These are phyloP conservation scores for Polydrusus tereticollis DNA, from an alignment of 2,888 invertebrate species.

Conservation along the genomic window DNA sequence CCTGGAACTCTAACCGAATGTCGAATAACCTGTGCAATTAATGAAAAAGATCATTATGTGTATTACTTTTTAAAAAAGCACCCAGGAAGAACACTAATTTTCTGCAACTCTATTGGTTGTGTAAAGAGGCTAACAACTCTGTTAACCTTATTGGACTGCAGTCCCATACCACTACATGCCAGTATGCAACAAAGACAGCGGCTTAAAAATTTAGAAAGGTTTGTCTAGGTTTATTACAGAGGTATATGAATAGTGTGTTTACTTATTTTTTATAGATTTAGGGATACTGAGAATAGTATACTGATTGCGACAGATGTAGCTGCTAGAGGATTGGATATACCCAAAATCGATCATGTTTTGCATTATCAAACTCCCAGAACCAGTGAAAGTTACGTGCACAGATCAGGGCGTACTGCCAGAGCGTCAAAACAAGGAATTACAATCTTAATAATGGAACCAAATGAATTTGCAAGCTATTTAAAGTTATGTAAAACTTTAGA, in stretches of 20 bases:
- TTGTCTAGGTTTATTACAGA: slow-evolving; percentile 20
- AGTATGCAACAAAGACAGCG: slow-evolving; percentile 95
- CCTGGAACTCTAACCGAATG: slow-evolving; percentile 88
- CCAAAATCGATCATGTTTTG: slow-evolving; percentile 92
- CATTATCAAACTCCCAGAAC: slow-evolving; percentile 97
- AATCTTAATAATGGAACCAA: slow-evolving; percentile 90
- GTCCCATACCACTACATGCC: slow-evolving; percentile 85
- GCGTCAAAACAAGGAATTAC: slow-evolving; percentile 91
- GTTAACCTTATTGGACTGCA: slow-evolving; percentile 77
- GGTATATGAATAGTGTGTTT: neutral
- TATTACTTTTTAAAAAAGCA: slow-evolving; percentile 91
- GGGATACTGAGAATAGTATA: slow-evolving; percentile 78
- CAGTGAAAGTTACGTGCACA: slow-evolving; percentile 95
- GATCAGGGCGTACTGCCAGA: slow-evolving; percentile 96
- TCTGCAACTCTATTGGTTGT: slow-evolving; percentile 94
- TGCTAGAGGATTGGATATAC: slow-evolving; percentile 96
- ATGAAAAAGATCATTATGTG: slow-evolving; percentile 91
- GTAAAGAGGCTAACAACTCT: slow-evolving; percentile 83
- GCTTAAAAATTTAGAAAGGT: slow-evolving; percentile 92
- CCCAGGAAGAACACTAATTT: slow-evolving; percentile 92
- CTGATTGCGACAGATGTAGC: slow-evolving; percentile 97
- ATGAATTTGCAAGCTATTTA: slow-evolving; percentile 83
- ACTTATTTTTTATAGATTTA: slow-evolving; percentile 76
- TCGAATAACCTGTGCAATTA: slow-evolving; percentile 80
- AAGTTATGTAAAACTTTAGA: slow-evolving; percentile 88